Percentiles rank a stretch among this genome's conserved stretches.
Evolutionary conservation across 1,140 invertebrate genomes (phyloP).

Genomic region (Lordiphosa mommai): DNA sequence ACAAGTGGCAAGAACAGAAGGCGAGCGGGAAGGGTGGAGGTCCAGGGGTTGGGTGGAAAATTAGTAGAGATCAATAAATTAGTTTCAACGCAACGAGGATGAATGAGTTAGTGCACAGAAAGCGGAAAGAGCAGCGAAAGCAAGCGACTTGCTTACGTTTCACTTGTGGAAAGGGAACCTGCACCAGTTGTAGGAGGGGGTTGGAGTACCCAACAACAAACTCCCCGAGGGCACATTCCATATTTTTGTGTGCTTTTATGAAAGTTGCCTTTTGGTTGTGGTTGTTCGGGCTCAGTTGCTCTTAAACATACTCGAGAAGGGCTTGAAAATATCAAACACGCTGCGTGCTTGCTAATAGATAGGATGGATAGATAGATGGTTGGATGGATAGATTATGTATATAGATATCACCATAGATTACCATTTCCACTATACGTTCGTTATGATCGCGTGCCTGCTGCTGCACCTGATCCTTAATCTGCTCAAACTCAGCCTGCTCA

Average conservation of each 20-base stretch:
- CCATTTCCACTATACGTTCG: conserved; percentile 79
- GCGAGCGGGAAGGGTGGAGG: conserved; percentile 18
- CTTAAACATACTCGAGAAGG: conserved; percentile 63
- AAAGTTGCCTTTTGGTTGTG: conserved; percentile 14
- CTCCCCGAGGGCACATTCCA: conserved; percentile 35
- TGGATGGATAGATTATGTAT: conserved; percentile 8
- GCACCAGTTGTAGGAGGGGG: conserved; percentile 21
- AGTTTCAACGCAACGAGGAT: conserved; percentile 30
- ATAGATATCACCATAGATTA: conserved; percentile 23
- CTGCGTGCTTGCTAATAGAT: conserved; percentile 60
- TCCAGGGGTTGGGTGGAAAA: conserved; percentile 34
- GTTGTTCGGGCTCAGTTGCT: conserved; percentile 43
- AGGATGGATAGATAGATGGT: conserved; percentile 27
- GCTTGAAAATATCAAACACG: conserved; percentile 67
- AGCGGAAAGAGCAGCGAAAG: conserved; percentile 10
- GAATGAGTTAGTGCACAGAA: conserved; percentile 43
- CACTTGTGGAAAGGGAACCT: conserved; percentile 18
- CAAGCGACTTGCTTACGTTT: conserved; percentile 58
- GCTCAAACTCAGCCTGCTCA: conserved; percentile 58
- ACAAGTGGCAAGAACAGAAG: conserved; percentile 54
- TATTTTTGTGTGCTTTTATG: conserved; percentile 21
- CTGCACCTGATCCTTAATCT: conserved; percentile 70
- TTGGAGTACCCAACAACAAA: conserved; percentile 21
- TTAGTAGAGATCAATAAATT: conserved; percentile 60
- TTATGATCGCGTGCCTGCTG: conserved; percentile 66